A percentile compares a stretch with the other conserved stretches of the same genome.
Evolutionary conservation across 2,797 vertebrate genomes (phyloP).

Genomic region (Silurus aristotelis): DNA sequence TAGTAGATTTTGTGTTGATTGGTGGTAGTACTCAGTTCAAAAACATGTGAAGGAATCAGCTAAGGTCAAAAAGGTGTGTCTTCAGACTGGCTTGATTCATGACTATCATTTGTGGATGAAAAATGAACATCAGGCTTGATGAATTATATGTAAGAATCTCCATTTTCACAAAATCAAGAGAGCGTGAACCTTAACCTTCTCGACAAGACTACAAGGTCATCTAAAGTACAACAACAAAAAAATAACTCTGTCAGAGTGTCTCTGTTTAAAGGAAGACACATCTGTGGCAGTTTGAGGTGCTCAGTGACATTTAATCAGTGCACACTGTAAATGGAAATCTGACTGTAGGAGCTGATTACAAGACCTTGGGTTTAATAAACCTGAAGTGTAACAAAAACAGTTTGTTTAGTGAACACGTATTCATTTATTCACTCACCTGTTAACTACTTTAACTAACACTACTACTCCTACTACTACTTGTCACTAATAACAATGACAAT

Average conservation of each 20-base stretch:
- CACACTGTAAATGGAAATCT: constrained; percentile 46
- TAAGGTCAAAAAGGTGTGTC: constrained; percentile 65
- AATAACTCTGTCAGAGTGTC: constrained; percentile 11
- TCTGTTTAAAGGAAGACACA: constrained; percentile 35
- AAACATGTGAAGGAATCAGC: constrained; percentile 53
- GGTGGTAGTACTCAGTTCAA: not conserved
- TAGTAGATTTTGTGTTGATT: not conserved
- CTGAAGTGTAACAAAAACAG: constrained; percentile 19
- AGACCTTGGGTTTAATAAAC: constrained; percentile 39
- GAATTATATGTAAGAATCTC: constrained; percentile 66
- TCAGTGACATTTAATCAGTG: constrained; percentile 57
- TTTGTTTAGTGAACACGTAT: not conserved
- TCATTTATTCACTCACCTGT: not conserved
- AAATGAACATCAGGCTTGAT: constrained; percentile 70
- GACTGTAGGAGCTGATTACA: constrained; percentile 20
- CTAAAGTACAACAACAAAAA: constrained; percentile 21
- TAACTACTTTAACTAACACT: not conserved
- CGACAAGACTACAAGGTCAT: constrained; percentile 47
- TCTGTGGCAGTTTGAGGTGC: constrained; percentile 32
- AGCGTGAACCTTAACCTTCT: constrained; percentile 59
- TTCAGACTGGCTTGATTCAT: constrained; percentile 70
- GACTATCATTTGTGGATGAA: constrained; percentile 72
- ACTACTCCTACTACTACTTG: not conserved
- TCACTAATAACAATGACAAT: not conserved
- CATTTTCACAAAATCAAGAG: constrained; percentile 70